Evolutionary conservation across 1,140 invertebrate genomes (phyloP).

Genomic region (Palaemon carinicauda): DNA sequence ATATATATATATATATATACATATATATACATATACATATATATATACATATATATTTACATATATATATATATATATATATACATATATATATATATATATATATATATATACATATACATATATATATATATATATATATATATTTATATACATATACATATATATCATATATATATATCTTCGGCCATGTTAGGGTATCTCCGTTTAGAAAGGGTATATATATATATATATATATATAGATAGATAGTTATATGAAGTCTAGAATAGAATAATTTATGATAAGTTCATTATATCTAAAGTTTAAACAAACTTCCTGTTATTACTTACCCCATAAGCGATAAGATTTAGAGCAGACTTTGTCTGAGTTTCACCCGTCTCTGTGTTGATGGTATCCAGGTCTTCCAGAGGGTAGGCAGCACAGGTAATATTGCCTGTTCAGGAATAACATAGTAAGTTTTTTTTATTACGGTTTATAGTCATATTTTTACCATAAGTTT

Average conservation of each 20-base stretch:
- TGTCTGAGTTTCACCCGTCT: constrained; percentile 90
- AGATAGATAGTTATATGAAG: too few species aligned
- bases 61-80: too few species aligned
- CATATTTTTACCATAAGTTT: background rate
- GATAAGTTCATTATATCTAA: too few species aligned
- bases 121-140: too few species aligned
- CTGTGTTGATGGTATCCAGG: constrained; percentile 94
- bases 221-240: too few species aligned
- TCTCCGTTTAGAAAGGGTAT: too few species aligned
- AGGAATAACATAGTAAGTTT: background rate
- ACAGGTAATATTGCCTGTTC: constrained; percentile 87
- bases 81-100: too few species aligned
- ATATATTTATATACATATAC: too few species aligned
- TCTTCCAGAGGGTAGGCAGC: constrained; percentile 95
- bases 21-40: background rate
- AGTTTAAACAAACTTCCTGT: background rate
- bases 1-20: background rate
- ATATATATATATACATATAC: too few species aligned
- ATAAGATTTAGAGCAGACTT: constrained; percentile 96
- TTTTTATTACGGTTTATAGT: background rate
- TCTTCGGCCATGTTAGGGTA: too few species aligned
- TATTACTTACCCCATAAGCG: constrained; percentile 87
- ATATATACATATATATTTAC: background rate
- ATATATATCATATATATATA: too few species aligned
- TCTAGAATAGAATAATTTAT: too few species aligned